Conservation (phyloP, 2,888 invertebrate genomes). For the Troides oblongomaculatus region DNA sequence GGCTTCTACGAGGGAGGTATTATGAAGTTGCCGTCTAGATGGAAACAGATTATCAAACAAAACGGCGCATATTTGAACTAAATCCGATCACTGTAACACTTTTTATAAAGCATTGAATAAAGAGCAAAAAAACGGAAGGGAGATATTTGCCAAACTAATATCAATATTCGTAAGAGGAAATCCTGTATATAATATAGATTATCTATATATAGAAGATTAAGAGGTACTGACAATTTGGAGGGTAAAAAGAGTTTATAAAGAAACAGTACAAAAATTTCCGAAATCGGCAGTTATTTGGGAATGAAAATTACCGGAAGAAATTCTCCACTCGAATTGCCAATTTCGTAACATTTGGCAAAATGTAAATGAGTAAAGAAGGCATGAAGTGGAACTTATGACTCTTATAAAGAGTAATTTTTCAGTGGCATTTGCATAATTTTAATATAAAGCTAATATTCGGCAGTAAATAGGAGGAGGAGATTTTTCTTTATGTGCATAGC, state of each 20-base stretch:
- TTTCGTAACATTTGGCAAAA: constrained; percentile 26
- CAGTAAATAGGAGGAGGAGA: not conserved
- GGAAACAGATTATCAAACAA: no score
- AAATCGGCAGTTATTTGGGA: constrained; percentile 19
- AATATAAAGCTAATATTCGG: constrained; percentile 3
- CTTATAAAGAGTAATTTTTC: constrained; percentile 24
- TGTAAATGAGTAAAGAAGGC: constrained; percentile 25
- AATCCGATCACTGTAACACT: no score
- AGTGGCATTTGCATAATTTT: constrained; percentile 17
- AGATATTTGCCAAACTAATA: no score
- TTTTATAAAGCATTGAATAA: no score
- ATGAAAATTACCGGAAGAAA: constrained; percentile 25
- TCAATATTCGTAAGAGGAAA: no score
- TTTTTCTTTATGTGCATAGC: not conserved
- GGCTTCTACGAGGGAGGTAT: no score
- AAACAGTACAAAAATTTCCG: not conserved
- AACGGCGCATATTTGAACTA: no score
- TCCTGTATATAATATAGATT: no score
- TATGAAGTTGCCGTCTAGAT: no score
- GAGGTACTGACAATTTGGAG: not conserved
- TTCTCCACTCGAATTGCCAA: constrained; percentile 19
- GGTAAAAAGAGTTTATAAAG: not conserved
- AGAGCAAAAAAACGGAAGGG: no score
- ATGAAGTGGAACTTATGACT: constrained; percentile 26
- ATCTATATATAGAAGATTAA: not conserved